These are phyloP conservation scores for Paradoxurus hermaphroditus DNA, from an alignment of 2,113 vertebrate species.

Conservation along the genomic window DNA sequence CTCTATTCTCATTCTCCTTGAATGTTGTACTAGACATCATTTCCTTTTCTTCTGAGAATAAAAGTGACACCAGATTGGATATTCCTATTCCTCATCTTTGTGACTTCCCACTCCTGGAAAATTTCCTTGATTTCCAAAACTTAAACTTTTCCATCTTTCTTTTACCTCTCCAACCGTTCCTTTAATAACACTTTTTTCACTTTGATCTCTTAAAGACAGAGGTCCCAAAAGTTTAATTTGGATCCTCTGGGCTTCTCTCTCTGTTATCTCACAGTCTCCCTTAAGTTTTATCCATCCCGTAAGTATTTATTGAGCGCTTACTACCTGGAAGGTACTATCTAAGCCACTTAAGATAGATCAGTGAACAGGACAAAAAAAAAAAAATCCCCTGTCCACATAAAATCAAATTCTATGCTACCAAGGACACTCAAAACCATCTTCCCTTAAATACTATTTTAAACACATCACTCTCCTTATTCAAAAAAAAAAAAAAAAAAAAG, in stretches of 20 bases:
- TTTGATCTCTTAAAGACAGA: neutral
- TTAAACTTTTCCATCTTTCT: neutral
- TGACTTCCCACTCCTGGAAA: neutral
- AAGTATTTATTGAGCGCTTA: constrained; percentile 1
- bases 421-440: constrained; percentile 9
- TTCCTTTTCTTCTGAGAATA: neutral
- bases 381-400: neutral
- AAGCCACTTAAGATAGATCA: neutral
- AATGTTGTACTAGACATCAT: neutral
- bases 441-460: constrained; percentile 21
- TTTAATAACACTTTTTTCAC: neutral
- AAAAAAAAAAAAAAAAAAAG: neutral
- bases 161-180: neutral
- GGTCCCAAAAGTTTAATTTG: neutral
- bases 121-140: neutral
- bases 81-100: neutral
- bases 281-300: neutral
- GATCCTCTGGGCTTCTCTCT: neutral
- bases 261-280: neutral
- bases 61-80: neutral
- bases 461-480: neutral
- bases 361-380: neutral
- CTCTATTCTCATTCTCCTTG: neutral
- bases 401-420: neutral
- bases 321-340: neutral